A percentile compares a stretch with the other conserved stretches of the same genome.
phyloP scores from a whole-genome alignment of 2,888 invertebrate genomes.

The Zygothrica quintamaculata region DNA sequence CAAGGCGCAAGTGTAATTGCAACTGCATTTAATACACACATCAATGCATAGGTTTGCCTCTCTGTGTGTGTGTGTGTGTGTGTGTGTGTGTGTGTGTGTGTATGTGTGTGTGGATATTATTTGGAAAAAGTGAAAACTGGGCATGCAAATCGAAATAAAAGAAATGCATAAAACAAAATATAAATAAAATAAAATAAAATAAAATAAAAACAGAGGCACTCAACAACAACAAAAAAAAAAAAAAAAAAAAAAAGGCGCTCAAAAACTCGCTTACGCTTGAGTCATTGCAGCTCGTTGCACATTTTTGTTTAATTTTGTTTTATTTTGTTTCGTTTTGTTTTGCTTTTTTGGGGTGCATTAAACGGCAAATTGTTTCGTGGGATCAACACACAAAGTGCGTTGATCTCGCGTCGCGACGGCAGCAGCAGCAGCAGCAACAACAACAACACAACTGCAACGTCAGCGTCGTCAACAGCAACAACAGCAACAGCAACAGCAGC shows the following conservation, averaged over 20 bases:
- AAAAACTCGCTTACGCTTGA: conserved; percentile 37
- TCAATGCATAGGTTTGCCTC: not conserved
- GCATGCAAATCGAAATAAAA: conserved; percentile 47
- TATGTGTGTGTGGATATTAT: conserved; percentile 12
- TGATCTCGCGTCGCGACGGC: conserved; percentile 61
- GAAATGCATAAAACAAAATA: conserved; percentile 6
- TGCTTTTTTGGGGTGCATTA: conserved; percentile 73
- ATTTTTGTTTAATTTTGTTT: conserved; percentile 28
- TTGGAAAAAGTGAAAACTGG: conserved; percentile 55
- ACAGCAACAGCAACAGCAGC: conserved; percentile 17
- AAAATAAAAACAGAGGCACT: conserved; percentile 18
- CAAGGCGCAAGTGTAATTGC: conserved; percentile 18
- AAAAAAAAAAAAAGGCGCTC: conserved; percentile 28
- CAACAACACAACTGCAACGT: not conserved
- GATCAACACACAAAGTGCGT: conserved; percentile 76
- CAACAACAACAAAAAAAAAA: conserved; percentile 33
- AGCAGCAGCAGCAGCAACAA: conserved; percentile 22
- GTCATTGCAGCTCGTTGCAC: conserved; percentile 49
- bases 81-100: not conserved
- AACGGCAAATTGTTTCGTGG: conserved; percentile 79
- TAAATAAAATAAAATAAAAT: conserved; percentile 33
- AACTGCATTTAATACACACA: conserved; percentile 15
- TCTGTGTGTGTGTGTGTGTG: not conserved
- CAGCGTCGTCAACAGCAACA: conserved; percentile 15
- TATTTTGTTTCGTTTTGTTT: conserved; percentile 32